A percentile compares a stretch with the other conserved stretches of the same genome.
Evolutionary conservation across 1,140 invertebrate species (phyloP).

Genomic region (Protaetia brevitarsis): DNA sequence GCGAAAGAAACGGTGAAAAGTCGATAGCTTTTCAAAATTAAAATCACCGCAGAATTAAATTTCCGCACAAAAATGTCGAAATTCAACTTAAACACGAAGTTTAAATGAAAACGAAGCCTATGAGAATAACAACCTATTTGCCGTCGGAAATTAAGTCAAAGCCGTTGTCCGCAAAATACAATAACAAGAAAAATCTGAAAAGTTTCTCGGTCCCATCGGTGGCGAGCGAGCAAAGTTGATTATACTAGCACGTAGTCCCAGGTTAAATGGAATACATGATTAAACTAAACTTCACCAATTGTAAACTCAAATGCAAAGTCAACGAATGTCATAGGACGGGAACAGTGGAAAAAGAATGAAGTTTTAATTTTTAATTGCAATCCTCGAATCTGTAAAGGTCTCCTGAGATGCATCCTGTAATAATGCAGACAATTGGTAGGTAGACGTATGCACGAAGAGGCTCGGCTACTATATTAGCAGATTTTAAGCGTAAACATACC

Average conservation of each 20-base stretch:
- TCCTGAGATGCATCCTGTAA: constrained; percentile 27
- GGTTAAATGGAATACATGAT: constrained; percentile 31
- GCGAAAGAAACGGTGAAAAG: no score
- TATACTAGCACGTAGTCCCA: constrained; percentile 19
- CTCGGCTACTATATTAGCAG: background rate
- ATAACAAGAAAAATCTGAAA: constrained; percentile 18
- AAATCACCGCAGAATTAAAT: no score
- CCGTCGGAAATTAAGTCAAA: constrained; percentile 11
- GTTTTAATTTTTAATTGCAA: constrained; percentile 39
- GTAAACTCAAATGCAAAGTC: constrained; percentile 35
- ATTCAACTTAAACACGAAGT: constrained; percentile 1
- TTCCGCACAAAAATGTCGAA: background rate
- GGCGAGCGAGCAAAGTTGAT: constrained; percentile 19
- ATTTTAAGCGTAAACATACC: constrained; percentile 3
- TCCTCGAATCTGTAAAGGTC: constrained; percentile 30
- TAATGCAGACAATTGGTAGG: constrained; percentile 23
- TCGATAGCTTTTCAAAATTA: no score
- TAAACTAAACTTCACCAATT: constrained; percentile 33
- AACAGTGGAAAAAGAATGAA: constrained; percentile 34
- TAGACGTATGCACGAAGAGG: background rate
- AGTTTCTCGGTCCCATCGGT: constrained; percentile 8
- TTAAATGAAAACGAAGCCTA: constrained; percentile 15
- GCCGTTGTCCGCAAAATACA: constrained; percentile 15
- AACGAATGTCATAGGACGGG: constrained; percentile 31
- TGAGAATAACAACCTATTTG: constrained; percentile 4